Conservation (phyloP, 2,113 vertebrate species). For the Sinocyclocheilus anophthalmus region DNA sequence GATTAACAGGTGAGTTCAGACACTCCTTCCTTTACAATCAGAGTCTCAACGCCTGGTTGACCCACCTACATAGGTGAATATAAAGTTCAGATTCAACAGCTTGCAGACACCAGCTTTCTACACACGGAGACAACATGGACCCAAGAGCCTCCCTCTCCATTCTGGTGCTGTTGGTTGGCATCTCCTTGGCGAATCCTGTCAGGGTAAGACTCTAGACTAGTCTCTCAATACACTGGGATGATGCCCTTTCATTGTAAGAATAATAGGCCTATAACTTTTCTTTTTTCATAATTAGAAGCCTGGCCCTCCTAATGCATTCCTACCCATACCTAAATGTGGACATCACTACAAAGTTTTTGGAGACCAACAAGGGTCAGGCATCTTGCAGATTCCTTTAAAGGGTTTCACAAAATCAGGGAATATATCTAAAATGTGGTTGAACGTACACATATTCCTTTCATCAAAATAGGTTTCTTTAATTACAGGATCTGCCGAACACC, state of each 20-base stretch:
- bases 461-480: not conserved
- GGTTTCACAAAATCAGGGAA: not conserved
- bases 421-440: not conserved
- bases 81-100: not conserved
- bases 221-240: not conserved
- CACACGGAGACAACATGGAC: constrained; percentile 53
- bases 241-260: not conserved
- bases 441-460: not conserved
- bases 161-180: constrained; percentile 49
- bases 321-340: constrained; percentile 26
- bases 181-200: constrained; percentile 29
- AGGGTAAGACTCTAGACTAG: constrained; percentile 3
- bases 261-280: not conserved
- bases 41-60: not conserved
- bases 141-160: constrained; percentile 45
- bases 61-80: constrained; percentile 38
- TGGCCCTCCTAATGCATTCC: not conserved
- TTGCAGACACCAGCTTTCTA: constrained; percentile 16
- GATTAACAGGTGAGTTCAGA: not conserved
- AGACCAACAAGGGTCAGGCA: constrained; percentile 49
- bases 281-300: not conserved
- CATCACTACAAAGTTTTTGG: constrained; percentile 48
- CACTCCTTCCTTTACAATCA: constrained; percentile 6
- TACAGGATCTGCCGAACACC: constrained; percentile 35
- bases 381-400: not conserved